A percentile compares a stretch with the other conserved stretches of the same genome.
Evolutionary conservation across 1,140 invertebrate genomes (phyloP).

Genomic region (Linepithema humile): DNA sequence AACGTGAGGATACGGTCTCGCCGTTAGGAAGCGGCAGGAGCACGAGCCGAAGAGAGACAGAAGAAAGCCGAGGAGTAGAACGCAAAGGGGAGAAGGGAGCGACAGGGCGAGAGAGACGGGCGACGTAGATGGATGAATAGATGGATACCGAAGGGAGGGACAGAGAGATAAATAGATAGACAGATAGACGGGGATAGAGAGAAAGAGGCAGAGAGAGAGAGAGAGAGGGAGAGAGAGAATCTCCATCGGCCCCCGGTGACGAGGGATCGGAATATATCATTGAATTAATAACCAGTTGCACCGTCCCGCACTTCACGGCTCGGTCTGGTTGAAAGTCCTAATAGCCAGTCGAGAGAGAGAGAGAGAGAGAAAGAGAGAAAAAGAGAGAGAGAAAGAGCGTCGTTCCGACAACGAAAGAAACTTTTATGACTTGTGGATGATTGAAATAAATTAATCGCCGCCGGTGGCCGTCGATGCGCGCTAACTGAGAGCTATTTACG

Average conservation of each 20-base stretch:
- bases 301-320: slow-evolving; percentile 32
- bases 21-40: slow-evolving; percentile 41
- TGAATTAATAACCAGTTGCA: slow-evolving; percentile 63
- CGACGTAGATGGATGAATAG: slow-evolving; percentile 32
- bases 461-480: slow-evolving; percentile 38
- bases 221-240: slow-evolving; percentile 26
- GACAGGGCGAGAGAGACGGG: neutral
- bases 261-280: slow-evolving; percentile 55
- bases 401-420: slow-evolving; percentile 47
- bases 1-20: slow-evolving; percentile 69
- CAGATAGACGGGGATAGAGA: neutral
- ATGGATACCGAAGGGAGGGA: slow-evolving; percentile 34
- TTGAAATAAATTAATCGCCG: slow-evolving; percentile 59
- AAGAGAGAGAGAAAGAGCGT: slow-evolving; percentile 28
- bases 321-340: slow-evolving; percentile 46
- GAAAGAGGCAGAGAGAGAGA: neutral
- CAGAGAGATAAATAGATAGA: slow-evolving; percentile 39
- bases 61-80: slow-evolving; percentile 2
- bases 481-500: slow-evolving; percentile 40
- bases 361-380: slow-evolving; percentile 5
- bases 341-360: slow-evolving; percentile 42
- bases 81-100: neutral
- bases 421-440: slow-evolving; percentile 54
- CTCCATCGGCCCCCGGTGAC: slow-evolving; percentile 47
- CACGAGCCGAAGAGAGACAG: neutral